A percentile compares a stretch with the other conserved stretches of the same genome.
phyloP scores from a whole-genome alignment of 2,797 vertebrate genomes.

The Pitangus sulphuratus region DNA sequence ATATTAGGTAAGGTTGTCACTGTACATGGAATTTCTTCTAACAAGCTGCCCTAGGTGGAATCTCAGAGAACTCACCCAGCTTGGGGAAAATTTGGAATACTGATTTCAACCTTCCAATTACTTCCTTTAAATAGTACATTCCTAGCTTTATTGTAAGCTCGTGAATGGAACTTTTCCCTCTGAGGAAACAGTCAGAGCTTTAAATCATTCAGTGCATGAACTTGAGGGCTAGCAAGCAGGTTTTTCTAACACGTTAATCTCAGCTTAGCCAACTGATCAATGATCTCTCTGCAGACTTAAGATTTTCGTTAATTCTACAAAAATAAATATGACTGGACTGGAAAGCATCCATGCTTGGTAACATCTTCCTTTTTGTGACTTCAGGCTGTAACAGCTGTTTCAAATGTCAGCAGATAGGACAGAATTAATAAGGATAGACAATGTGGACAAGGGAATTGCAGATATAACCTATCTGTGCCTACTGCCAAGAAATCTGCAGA shows the following conservation, averaged over 20 bases:
- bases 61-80: background rate
- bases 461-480: background rate
- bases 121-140: background rate
- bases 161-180: background rate
- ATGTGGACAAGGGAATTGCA: conserved; percentile 26
- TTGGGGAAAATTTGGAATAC: background rate
- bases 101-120: background rate
- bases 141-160: background rate
- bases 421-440: conserved; percentile 47
- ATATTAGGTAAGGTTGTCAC: background rate
- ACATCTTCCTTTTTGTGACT: conserved; percentile 26
- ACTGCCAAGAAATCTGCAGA: conserved; percentile 28
- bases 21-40: background rate
- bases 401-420: conserved; percentile 57
- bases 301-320: conserved; percentile 20
- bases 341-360: conserved; percentile 35
- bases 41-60: background rate
- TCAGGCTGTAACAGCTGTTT: conserved; percentile 43
- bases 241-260: background rate
- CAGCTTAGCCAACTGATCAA: conserved; percentile 14
- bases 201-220: background rate
- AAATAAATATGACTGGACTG: conserved; percentile 21
- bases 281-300: background rate
- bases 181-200: background rate
- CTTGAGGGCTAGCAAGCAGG: background rate